A percentile compares a stretch with the other conserved stretches of the same genome.
Conservation (phyloP, 2,888 invertebrate genomes). For the Ryuthela nishihirai region DNA sequence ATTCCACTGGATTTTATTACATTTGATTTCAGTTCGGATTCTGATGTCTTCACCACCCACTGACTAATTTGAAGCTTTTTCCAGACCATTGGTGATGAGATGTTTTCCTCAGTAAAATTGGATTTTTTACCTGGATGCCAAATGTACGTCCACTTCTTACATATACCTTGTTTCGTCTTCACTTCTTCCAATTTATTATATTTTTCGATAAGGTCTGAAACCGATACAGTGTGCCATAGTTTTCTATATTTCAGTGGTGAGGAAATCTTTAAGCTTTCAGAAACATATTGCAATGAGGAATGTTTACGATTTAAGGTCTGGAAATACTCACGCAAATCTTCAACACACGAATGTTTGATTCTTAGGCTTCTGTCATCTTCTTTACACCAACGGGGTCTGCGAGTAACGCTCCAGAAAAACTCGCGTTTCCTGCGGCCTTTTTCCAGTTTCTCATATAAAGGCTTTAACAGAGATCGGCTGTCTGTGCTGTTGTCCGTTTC, state of each 20-base stretch:
- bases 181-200: slow-evolving; percentile 25
- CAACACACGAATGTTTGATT: slow-evolving; percentile 16
- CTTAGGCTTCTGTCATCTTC: slow-evolving; percentile 15
- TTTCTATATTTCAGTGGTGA: slow-evolving; percentile 8
- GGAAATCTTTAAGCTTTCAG: too few relatives aligned
- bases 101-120: too few relatives aligned
- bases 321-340: slow-evolving; percentile 20
- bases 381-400: slow-evolving; percentile 4
- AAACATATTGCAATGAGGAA: slow-evolving; percentile 6
- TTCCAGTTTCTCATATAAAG: neutral
- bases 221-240: slow-evolving; percentile 16
- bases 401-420: slow-evolving; percentile 7
- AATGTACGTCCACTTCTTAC: too few relatives aligned
- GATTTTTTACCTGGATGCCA: too few relatives aligned
- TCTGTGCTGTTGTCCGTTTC: too few relatives aligned
- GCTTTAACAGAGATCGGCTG: neutral
- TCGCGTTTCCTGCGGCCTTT: neutral
- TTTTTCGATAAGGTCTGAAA: slow-evolving; percentile 26
- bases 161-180: too few relatives aligned
- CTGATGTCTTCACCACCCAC: neutral
- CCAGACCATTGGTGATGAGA: neutral
- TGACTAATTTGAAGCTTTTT: neutral
- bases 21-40: too few relatives aligned
- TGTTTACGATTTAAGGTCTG: neutral
- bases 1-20: too few relatives aligned